Evolutionary conservation across 2,888 invertebrate genomes (phyloP).

Genomic region (Drosophila nr. perissopoda): DNA sequence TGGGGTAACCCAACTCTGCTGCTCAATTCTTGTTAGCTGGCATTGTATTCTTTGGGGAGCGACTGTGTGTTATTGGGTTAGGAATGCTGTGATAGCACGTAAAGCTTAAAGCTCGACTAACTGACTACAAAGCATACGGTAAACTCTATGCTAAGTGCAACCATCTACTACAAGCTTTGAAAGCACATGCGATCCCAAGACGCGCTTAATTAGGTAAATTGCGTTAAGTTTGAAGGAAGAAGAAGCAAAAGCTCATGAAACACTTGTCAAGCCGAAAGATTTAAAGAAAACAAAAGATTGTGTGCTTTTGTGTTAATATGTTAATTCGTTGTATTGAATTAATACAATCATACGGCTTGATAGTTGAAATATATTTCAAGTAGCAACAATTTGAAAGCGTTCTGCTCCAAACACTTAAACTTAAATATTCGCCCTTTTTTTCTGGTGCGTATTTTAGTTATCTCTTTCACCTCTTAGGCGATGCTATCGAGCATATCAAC

Average conservation of each 20-base stretch:
- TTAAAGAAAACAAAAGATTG: neutral
- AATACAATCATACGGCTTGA: neutral
- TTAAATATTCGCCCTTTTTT: constrained; percentile 2
- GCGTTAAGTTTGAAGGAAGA: neutral
- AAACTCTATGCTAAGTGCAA: neutral
- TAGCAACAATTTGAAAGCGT: neutral
- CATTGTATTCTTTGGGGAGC: constrained; percentile 36
- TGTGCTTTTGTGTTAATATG: neutral
- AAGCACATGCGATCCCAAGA: neutral
- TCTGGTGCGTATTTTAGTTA: constrained; percentile 20
- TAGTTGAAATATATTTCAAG: neutral
- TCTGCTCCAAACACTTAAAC: neutral
- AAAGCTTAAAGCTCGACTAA: neutral
- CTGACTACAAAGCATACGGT: neutral
- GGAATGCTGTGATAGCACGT: constrained; percentile 12
- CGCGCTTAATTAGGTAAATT: neutral
- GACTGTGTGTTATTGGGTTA: constrained; percentile 29
- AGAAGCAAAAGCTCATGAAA: neutral
- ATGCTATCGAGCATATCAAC: constrained; percentile 61
- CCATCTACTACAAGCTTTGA: neutral
- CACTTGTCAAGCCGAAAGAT: neutral
- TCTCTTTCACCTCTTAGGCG: constrained; percentile 38
- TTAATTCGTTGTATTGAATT: neutral
- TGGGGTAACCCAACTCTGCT: constrained; percentile 9
- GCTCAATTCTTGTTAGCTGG: constrained; percentile 49